Percentiles rank a stretch among this genome's conserved stretches.
phyloP scores from a whole-genome alignment of 2,888 invertebrate species.

The Adela reaumurella region DNA sequence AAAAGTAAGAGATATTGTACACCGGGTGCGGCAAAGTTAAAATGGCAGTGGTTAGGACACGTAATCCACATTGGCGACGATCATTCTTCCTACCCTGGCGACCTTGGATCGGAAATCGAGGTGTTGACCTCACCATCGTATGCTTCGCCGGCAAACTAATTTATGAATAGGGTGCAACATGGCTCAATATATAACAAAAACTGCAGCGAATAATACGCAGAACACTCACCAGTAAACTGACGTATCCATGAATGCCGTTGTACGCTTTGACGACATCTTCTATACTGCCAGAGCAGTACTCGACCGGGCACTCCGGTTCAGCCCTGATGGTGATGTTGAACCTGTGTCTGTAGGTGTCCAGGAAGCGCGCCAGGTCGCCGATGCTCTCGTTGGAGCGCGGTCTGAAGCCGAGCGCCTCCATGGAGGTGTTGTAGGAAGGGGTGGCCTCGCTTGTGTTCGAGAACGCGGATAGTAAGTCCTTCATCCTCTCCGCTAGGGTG shows the following conservation, averaged over 20 bases:
- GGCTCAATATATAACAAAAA: no score
- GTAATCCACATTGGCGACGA: no score
- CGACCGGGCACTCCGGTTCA: slow-evolving; percentile 16
- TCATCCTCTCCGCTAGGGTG: background rate
- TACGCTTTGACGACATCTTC: slow-evolving; percentile 61
- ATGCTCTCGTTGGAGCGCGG: background rate
- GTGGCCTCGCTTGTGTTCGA: background rate
- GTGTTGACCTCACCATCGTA: no score
- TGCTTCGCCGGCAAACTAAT: no score
- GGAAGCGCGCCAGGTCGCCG: background rate
- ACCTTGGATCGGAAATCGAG: no score
- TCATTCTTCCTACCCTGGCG: no score
- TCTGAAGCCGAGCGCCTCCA: background rate
- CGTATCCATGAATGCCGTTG: slow-evolving; percentile 74
- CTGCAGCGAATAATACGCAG: no score
- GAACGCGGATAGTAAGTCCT: background rate
- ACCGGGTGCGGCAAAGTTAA: no score
- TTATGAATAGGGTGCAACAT: no score
- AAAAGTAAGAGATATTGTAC: no score
- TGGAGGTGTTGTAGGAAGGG: background rate
- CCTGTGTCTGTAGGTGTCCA: background rate
- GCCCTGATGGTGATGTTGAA: background rate
- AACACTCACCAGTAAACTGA: slow-evolving; percentile 69
- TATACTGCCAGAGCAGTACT: slow-evolving; percentile 59
- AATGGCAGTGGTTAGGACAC: no score